Evolutionary conservation across 2,797 vertebrate species (phyloP).

Genomic region (Cirrhinus molitorella): DNA sequence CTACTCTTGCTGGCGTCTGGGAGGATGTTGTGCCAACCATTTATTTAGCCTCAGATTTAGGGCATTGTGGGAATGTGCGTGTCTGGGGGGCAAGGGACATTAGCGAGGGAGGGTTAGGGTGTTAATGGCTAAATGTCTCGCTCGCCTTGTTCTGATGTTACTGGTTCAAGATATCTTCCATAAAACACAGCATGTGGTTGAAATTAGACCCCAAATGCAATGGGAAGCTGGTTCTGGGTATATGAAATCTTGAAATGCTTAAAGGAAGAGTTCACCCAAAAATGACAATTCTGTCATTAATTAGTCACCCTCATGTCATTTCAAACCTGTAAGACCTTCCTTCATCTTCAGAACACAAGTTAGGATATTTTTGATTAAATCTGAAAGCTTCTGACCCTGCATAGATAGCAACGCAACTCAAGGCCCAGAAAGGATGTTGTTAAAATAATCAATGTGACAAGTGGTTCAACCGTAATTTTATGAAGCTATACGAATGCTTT

Average conservation of each 20-base stretch:
- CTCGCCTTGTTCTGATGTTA: constrained; percentile 21
- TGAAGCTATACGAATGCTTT: too few species aligned
- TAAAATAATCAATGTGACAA: too few species aligned
- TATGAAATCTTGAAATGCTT: neutral
- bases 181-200: constrained; percentile 23
- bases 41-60: constrained; percentile 34
- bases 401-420: too few species aligned
- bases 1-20: constrained; percentile 20
- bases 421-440: too few species aligned
- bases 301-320: too few species aligned
- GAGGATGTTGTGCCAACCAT: constrained; percentile 32
- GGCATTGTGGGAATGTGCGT: constrained; percentile 36
- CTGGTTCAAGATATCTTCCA: constrained; percentile 23
- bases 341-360: too few species aligned
- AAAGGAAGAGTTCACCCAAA: too few species aligned
- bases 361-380: too few species aligned
- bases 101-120: constrained; percentile 31
- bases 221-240: neutral
- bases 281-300: too few species aligned
- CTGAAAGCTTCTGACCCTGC: too few species aligned
- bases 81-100: constrained; percentile 42
- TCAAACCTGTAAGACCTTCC: too few species aligned
- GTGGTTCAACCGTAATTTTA: too few species aligned
- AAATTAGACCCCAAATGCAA: neutral
- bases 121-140: constrained; percentile 25